A percentile compares a stretch with the other conserved stretches of the same genome.
phyloP scores from a whole-genome alignment of 2,888 invertebrate genomes.

The Stramonita haemastoma region DNA sequence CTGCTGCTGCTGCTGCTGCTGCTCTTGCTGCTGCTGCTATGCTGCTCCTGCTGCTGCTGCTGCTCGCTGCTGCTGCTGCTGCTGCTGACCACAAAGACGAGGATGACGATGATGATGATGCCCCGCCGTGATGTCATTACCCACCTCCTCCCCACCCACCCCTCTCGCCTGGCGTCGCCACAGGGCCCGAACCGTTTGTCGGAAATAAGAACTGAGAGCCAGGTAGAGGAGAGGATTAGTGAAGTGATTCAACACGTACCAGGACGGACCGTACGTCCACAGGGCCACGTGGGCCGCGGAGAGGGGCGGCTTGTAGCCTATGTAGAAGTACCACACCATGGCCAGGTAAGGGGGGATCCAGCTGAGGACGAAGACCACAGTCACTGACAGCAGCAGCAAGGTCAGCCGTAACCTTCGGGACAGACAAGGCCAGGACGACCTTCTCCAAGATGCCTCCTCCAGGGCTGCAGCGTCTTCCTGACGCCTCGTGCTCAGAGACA shows the following conservation, averaged over 20 bases:
- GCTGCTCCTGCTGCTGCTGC: no score
- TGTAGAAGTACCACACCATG: conserved; percentile 42
- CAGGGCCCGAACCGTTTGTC: neutral
- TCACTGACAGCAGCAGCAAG: conserved; percentile 34
- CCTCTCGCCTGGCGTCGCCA: neutral
- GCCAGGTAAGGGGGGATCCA: conserved; percentile 44
- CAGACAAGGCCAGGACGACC: neutral
- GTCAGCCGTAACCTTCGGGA: conserved; percentile 29
- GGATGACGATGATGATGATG: no score
- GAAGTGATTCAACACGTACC: conserved; percentile 41
- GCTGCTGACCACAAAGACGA: no score
- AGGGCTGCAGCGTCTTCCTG: no score
- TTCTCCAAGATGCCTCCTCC: neutral
- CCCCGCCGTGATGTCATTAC: no score
- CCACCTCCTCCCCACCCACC: no score
- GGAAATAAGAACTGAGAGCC: conserved; percentile 28
- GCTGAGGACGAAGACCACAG: conserved; percentile 38
- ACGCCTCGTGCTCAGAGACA: no score
- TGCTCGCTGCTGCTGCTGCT: no score
- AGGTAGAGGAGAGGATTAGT: conserved; percentile 40
- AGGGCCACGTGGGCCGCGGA: neutral
- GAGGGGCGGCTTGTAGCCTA: conserved; percentile 31
- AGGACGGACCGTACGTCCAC: conserved; percentile 19
- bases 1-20: no score
- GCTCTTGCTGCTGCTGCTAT: no score